A percentile compares a stretch with the other conserved stretches of the same genome.
phyloP scores from a whole-genome alignment of 2,797 vertebrate genomes.

The Astyanax mexicanus region DNA sequence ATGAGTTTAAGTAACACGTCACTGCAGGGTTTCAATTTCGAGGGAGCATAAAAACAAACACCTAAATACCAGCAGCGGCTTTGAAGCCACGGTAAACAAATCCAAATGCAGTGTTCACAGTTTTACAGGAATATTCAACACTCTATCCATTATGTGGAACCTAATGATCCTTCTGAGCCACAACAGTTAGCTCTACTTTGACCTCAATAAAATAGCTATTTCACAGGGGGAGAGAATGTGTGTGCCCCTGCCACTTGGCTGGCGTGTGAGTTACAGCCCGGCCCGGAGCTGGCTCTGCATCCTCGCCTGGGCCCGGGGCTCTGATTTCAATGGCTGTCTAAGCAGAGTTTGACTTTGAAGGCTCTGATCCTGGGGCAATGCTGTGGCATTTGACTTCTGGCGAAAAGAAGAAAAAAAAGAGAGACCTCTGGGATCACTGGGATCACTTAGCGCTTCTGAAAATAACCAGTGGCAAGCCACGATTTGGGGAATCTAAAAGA shows the following conservation, averaged over 20 bases:
- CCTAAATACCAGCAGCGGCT: conserved; percentile 40
- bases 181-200: conserved; percentile 55
- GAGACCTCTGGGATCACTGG: conserved; percentile 80
- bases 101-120: conserved; percentile 46
- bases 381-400: conserved; percentile 84
- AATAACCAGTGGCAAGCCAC: conserved; percentile 82
- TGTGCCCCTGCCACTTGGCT: conserved; percentile 62
- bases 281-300: conserved; percentile 70
- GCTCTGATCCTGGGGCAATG: conserved; percentile 82
- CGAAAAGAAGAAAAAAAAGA: conserved; percentile 74
- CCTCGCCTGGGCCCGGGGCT: conserved; percentile 75
- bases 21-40: conserved; percentile 44
- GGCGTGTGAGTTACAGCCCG: conserved; percentile 69
- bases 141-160: conserved; percentile 51
- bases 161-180: conserved; percentile 55
- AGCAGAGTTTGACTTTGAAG: conserved; percentile 84
- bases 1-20: conserved; percentile 30
- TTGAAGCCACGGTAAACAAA: conserved; percentile 50
- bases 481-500: conserved; percentile 75
- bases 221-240: conserved; percentile 52
- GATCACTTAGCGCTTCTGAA: conserved; percentile 83
- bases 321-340: conserved; percentile 83
- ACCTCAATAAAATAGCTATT: conserved; percentile 60
- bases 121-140: conserved; percentile 53
- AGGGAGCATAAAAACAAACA: conserved; percentile 43